Percentiles rank a stretch among this genome's conserved stretches.
Conservation (phyloP, 2,888 invertebrate genomes). For the Agapostemon virescens region DNA sequence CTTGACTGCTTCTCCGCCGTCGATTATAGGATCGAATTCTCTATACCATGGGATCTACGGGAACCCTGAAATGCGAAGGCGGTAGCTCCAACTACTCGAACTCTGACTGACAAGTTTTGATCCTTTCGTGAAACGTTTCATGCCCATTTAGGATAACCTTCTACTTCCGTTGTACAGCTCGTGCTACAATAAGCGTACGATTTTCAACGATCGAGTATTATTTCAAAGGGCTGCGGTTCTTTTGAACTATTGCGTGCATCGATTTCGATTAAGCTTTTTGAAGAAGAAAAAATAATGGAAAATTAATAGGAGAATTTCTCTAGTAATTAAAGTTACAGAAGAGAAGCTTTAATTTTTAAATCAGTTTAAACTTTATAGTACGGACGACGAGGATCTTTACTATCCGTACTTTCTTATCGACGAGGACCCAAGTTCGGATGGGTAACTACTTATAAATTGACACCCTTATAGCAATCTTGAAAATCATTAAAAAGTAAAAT, state of each 20-base stretch:
- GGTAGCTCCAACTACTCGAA: background rate
- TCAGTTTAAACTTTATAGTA: background rate
- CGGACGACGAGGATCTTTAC: too few relatives aligned
- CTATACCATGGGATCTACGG: background rate
- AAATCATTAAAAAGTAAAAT: too few relatives aligned
- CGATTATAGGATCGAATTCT: background rate
- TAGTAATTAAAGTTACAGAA: background rate
- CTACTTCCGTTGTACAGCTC: background rate
- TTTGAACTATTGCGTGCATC: background rate
- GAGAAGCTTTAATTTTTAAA: background rate
- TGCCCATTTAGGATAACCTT: constrained; percentile 4
- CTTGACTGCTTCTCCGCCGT: constrained; percentile 5
- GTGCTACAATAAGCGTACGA: background rate
- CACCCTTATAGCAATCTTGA: too few relatives aligned
- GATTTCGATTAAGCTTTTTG: background rate
- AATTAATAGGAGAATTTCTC: background rate
- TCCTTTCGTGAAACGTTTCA: background rate
- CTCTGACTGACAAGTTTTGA: constrained; percentile 1
- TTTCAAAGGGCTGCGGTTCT: background rate
- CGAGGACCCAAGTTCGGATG: too few relatives aligned
- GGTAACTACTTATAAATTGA: too few relatives aligned
- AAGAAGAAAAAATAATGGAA: background rate
- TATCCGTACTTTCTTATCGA: too few relatives aligned
- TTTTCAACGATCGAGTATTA: background rate
- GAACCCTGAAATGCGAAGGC: background rate